These are phyloP conservation scores for Sesamia inferens DNA, from an alignment of 2,888 invertebrate genomes.

Conservation along the genomic window DNA sequence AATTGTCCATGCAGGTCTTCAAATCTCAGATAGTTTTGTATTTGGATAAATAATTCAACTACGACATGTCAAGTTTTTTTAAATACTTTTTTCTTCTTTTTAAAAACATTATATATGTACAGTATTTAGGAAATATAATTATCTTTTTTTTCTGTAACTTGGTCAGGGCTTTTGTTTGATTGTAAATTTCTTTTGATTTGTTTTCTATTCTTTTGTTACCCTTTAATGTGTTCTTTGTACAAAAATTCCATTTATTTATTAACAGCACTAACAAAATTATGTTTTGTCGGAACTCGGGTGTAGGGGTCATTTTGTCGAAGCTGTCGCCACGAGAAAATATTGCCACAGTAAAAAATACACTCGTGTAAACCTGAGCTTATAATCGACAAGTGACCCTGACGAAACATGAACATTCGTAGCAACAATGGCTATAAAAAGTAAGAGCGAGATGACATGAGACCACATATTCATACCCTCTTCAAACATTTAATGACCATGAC, in stretches of 20 bases:
- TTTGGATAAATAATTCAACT: slow-evolving; percentile 12
- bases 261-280: slow-evolving; percentile 47
- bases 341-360: too few relatives aligned
- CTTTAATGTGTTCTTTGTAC: slow-evolving; percentile 41
- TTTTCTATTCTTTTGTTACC: slow-evolving; percentile 9
- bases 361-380: neutral
- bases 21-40: slow-evolving; percentile 22
- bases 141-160: slow-evolving; percentile 28
- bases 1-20: slow-evolving; percentile 36
- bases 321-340: too few relatives aligned
- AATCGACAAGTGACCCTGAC: neutral
- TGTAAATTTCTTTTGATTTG: slow-evolving; percentile 28
- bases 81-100: slow-evolving; percentile 10
- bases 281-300: slow-evolving; percentile 19
- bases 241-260: slow-evolving; percentile 47
- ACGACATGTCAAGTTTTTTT: slow-evolving; percentile 25
- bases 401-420: neutral
- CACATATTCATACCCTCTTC: neutral
- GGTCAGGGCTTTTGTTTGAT: slow-evolving; percentile 45
- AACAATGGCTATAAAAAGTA: neutral
- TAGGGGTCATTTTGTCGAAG: slow-evolving; percentile 8
- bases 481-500: neutral
- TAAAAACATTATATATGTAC: slow-evolving; percentile 28
- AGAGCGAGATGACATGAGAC: neutral
- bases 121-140: slow-evolving; percentile 43